Percentiles rank a stretch among this genome's conserved stretches.
These are phyloP conservation scores for Poeciliopsis gracilis DNA, from an alignment of 2,797 vertebrate genomes.

Conservation along the genomic window DNA sequence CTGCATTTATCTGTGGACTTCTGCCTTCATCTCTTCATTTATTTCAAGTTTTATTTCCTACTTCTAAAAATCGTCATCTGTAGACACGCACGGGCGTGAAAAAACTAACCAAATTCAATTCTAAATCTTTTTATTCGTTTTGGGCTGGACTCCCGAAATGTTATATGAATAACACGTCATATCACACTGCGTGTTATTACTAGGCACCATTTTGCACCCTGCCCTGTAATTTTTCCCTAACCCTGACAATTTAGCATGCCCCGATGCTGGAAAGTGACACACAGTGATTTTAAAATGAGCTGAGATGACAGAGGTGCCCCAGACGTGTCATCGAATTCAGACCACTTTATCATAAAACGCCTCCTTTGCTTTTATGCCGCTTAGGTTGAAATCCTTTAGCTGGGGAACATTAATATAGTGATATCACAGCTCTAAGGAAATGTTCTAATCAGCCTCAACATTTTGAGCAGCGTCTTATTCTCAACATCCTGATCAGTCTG, in stretches of 20 bases:
- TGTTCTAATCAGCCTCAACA: neutral
- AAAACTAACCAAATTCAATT: neutral
- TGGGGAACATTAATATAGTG: neutral
- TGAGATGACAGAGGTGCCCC: neutral
- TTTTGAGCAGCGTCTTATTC: neutral
- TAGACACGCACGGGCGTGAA: neutral
- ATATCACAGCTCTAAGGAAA: neutral
- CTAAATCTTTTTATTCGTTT: neutral
- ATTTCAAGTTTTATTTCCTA: neutral
- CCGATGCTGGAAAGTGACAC: conserved; percentile 2
- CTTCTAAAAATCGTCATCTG: no score
- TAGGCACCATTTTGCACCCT: conserved; percentile 2
- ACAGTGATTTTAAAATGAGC: conserved; percentile 2
- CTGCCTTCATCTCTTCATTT: neutral
- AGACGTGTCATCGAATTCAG: neutral
- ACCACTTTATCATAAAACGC: neutral
- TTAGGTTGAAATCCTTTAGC: neutral
- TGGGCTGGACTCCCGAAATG: neutral
- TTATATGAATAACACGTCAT: neutral
- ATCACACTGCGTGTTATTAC: neutral
- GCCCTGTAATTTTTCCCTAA: neutral
- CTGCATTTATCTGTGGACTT: neutral
- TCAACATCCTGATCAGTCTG: neutral
- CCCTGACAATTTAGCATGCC: neutral
- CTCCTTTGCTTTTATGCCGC: neutral